Conservation (phyloP, 1,140 invertebrate genomes). For the Aphidius ervi region DNA sequence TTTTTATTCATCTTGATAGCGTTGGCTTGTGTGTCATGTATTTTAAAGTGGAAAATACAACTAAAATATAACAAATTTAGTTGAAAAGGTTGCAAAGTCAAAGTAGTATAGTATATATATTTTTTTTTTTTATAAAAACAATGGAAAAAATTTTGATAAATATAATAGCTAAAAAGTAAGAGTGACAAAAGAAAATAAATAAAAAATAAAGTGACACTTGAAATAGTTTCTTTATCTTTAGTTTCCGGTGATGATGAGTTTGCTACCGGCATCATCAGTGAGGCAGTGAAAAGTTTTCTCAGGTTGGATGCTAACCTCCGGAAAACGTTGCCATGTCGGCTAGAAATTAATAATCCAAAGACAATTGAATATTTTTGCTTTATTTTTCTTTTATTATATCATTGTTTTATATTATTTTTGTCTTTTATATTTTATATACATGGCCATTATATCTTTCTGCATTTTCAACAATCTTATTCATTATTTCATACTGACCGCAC, state of each 20-base stretch:
- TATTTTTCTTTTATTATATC: too few relatives aligned
- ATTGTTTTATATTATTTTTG: too few relatives aligned
- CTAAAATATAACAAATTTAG: too few relatives aligned
- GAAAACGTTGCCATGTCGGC: neutral
- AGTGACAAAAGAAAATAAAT: neutral
- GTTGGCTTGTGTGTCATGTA: too few relatives aligned
- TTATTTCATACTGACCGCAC: too few relatives aligned
- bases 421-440: too few relatives aligned
- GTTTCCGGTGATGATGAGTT: constrained; percentile 9
- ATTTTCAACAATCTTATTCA: too few relatives aligned
- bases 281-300: neutral
- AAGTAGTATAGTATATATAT: neutral
- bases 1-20: too few relatives aligned
- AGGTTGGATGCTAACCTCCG: neutral
- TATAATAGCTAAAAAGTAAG: neutral
- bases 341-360: constrained; percentile 10
- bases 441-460: too few relatives aligned
- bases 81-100: neutral
- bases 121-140: neutral
- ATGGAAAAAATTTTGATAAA: neutral
- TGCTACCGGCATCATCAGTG: constrained; percentile 5
- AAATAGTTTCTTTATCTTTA: neutral
- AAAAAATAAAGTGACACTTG: too few relatives aligned
- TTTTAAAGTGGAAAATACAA: too few relatives aligned
- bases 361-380: neutral